These are phyloP conservation scores for Yoshiicerus persimilis DNA, from an alignment of 1,140 invertebrate species.

Conservation along the genomic window DNA sequence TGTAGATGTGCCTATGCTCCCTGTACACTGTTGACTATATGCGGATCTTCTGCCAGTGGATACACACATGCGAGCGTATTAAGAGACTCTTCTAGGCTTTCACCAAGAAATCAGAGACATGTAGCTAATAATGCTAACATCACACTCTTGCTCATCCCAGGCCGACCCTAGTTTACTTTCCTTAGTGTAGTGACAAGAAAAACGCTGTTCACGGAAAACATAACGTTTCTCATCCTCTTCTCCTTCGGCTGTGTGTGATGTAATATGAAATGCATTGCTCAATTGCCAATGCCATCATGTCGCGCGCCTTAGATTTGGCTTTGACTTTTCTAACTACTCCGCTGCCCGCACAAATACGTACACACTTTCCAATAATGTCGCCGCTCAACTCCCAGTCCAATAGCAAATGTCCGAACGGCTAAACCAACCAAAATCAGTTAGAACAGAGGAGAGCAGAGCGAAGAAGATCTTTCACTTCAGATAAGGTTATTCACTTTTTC, in stretches of 20 bases:
- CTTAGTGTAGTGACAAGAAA: background rate
- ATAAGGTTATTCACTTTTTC: conserved; percentile 11
- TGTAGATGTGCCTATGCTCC: no score
- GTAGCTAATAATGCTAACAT: background rate
- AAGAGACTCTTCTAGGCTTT: background rate
- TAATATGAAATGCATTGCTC: background rate
- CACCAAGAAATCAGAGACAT: background rate
- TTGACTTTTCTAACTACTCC: background rate
- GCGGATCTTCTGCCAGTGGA: no score
- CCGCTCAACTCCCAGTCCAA: background rate
- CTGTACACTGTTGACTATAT: no score
- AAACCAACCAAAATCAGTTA: background rate
- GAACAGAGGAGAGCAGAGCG: background rate
- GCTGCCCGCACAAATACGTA: background rate
- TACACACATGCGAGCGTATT: background rate
- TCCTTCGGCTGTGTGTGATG: background rate
- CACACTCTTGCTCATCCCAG: no score
- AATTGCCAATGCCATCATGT: background rate
- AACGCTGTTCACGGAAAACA: background rate
- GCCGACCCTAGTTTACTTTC: background rate
- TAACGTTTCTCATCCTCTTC: background rate
- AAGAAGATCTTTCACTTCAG: background rate
- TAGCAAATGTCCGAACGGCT: background rate
- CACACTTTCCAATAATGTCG: background rate
- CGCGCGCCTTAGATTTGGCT: background rate